Evolutionary conservation across 2,888 invertebrate species (phyloP).

Genomic region (Plusia festucae): DNA sequence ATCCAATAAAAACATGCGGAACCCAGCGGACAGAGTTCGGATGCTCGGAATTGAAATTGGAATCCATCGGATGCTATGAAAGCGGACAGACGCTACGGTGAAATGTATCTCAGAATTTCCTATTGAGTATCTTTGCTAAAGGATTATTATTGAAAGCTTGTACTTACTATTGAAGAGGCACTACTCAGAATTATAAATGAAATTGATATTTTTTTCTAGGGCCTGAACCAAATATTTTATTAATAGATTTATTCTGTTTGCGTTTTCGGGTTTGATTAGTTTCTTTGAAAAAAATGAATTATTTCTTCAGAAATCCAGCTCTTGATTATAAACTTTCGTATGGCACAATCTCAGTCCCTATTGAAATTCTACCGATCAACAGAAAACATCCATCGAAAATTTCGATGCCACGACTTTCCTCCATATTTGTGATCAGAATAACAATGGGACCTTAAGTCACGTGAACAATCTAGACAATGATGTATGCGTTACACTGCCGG

Average conservation of each 20-base stretch:
- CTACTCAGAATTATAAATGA: constrained; percentile 7
- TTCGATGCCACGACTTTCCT: constrained; percentile 49
- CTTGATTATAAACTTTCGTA: background rate
- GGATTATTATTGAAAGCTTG: constrained; percentile 13
- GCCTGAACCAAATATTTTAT: background rate
- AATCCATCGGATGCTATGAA: constrained; percentile 19
- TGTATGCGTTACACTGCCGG: constrained; percentile 41
- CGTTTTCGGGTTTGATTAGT: background rate
- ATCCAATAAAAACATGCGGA: constrained; percentile 19
- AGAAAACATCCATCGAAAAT: constrained; percentile 36
- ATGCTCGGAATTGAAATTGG: constrained; percentile 30
- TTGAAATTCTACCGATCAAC: constrained; percentile 31
- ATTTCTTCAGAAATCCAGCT: background rate
- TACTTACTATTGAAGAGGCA: background rate
- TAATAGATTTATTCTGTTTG: background rate
- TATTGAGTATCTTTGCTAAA: constrained; percentile 14
- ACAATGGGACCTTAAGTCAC: constrained; percentile 54
- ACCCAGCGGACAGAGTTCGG: constrained; percentile 6
- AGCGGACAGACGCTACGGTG: constrained; percentile 17
- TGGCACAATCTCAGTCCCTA: background rate
- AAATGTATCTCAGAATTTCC: constrained; percentile 18
- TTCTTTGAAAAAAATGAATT: background rate
- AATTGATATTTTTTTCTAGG: background rate
- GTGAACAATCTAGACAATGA: constrained; percentile 46
- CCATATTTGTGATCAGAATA: constrained; percentile 44